These are phyloP conservation scores for Ctenoplectra terminalis DNA, from an alignment of 1,140 invertebrate species.

Conservation along the genomic window DNA sequence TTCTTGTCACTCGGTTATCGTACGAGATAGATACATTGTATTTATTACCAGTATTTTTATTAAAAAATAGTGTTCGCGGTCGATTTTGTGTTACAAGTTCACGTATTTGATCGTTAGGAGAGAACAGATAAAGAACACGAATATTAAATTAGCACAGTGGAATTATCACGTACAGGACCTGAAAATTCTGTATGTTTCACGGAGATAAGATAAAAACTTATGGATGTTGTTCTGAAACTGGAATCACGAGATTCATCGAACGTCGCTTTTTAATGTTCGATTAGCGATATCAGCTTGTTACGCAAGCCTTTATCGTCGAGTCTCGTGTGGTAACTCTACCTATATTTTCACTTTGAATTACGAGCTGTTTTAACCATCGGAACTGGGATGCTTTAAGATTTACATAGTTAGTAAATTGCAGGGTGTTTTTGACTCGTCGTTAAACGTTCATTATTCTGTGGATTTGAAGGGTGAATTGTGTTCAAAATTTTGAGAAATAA, in stretches of 20 bases:
- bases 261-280: conserved; percentile 11
- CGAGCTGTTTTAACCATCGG: conserved; percentile 4
- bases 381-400: too few species aligned
- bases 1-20: conserved; percentile 2
- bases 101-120: background rate
- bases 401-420: too few species aligned
- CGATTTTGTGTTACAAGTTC: background rate
- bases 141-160: conserved; percentile 11
- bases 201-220: conserved; percentile 37
- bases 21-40: background rate
- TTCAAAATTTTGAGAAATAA: too few species aligned
- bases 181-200: background rate
- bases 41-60: background rate
- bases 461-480: too few species aligned
- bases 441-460: too few species aligned
- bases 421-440: too few species aligned
- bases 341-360: background rate
- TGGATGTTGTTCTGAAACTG: conserved; percentile 25
- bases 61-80: background rate
- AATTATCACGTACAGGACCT: background rate
- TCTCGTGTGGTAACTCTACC: background rate
- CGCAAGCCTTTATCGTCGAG: background rate
- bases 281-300: conserved; percentile 28
- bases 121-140: background rate
- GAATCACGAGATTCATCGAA: conserved; percentile 10